Evolutionary conservation across 2,888 invertebrate genomes (phyloP), one percentile per base, ranked within the genome.

Genomic region (Hipparchia semele): DNA sequence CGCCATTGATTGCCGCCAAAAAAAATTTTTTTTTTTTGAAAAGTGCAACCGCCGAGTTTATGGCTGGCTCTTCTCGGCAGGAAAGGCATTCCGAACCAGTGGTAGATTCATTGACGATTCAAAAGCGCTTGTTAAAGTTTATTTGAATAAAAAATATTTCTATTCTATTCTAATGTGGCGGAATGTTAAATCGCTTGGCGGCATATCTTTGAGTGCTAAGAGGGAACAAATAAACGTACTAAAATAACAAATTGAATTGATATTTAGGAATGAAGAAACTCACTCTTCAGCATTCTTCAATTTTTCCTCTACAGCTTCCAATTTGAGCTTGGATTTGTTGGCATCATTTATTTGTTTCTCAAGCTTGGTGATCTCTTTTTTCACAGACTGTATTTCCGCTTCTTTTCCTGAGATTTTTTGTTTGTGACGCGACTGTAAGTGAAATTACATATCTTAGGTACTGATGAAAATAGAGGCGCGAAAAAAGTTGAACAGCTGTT

Each of bases 391-490:
- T 33, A 95, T 92, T 79, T 95, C 95, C 7, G 91, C 87, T 72
- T 94, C 94, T 82, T 96, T 96, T 23, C 95, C 91, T 2, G 91
- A 87, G 72, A 96, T 95, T 81, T 96, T 95, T 83, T 96, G 96
- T 82, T 96, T 96, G 56, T 96, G 93, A 75, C 95, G 94, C 0
- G 96, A 95, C 84, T 95, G 88, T 56, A 83, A 46, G 68, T 66
- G 6, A 54, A 2, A 39, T 62, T 60, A 60, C 23, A 10, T n/a
- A 58, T 23, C 23, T 23, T 23, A 23, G 23, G 23, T 23, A 23
- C 23, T 23, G 23, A 23, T 23, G 23, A 23, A 23, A 23, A 23
- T 23, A 23, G 23, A 23, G 23, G 23, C 39, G 39, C 39, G 39
- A 39, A 4, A 39, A 39, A 39, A 39, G 39, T 5, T 39, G 23